Conservation (phyloP, 1,140 invertebrate genomes). For the Philotrypesis tridentata region DNA sequence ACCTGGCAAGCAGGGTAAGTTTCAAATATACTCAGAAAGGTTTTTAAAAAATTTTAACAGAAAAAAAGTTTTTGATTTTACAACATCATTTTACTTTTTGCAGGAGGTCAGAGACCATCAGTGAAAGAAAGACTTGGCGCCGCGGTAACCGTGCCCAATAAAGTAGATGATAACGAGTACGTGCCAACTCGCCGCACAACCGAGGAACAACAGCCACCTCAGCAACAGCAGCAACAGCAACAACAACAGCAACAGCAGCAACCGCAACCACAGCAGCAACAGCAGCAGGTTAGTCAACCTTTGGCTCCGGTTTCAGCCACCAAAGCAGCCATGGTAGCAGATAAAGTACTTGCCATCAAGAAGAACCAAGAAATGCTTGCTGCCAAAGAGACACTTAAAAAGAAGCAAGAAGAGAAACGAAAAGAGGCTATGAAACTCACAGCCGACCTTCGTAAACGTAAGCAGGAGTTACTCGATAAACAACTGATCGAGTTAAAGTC, state of each 20-base stretch:
- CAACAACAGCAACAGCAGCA: constrained; percentile 44
- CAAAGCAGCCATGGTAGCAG: constrained; percentile 52
- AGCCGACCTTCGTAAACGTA: constrained; percentile 83
- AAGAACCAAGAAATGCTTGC: constrained; percentile 79
- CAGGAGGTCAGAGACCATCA: constrained; percentile 63
- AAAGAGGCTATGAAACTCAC: constrained; percentile 83
- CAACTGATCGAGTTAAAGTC: constrained; percentile 85
- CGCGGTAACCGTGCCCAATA: constrained; percentile 54
- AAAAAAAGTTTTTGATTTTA: neutral
- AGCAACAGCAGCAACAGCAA: constrained; percentile 35
- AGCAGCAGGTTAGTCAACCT: constrained; percentile 48
- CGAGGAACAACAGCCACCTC: constrained; percentile 59
- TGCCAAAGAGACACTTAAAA: constrained; percentile 78
- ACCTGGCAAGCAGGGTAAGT: constrained; percentile 62
- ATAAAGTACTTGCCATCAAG: constrained; percentile 76
- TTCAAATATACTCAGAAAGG: constrained; percentile 15
- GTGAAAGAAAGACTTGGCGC: constrained; percentile 70
- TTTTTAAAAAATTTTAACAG: constrained; percentile 12
- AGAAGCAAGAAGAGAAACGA: constrained; percentile 80
- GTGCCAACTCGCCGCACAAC: constrained; percentile 68
- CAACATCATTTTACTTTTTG: neutral
- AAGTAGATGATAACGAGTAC: constrained; percentile 69
- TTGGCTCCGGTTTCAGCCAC: constrained; percentile 54
- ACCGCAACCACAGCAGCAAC: constrained; percentile 41
- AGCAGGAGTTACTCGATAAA: constrained; percentile 85